Evolutionary conservation across 1,140 invertebrate species (phyloP), one percentile per base, ranked within the genome.

Genomic region (Coelopa frigida): DNA sequence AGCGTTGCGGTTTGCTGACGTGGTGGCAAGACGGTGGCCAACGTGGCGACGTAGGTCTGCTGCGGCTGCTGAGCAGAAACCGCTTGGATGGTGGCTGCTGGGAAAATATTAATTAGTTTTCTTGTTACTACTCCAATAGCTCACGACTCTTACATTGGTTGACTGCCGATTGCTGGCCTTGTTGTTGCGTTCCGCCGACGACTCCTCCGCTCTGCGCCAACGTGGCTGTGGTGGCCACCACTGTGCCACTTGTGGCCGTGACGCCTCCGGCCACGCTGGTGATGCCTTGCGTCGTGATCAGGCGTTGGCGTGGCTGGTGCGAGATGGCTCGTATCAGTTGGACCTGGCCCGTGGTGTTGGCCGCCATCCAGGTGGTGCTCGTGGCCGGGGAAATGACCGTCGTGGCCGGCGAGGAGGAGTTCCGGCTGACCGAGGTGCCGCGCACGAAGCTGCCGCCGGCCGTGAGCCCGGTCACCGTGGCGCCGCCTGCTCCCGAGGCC

Each of bases 361-460:
- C 59, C 38, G 61, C 57, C 65, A 69, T 68, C 66, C 66, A 69
- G n/a, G 65, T 56, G 0, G 63, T 54, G 24, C 54, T 61, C 20
- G 60, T 68, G 10, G 59, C 59, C 22, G 65, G 57, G 11, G 65
- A 65, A 27, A 68, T 68, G 18, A 68, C 64, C 6, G 65, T 64
- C 1, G 66, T 64, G 10, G 54, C 51, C 44, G 68, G 66, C 4
- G 65, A 55, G 3, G 46, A 44, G 12, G 59, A 44, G 37, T 53
- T 57, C 3, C 56, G 46, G 44, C 53, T 56, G 1, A 59, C 50
- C 5, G 44, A 20, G 18, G 46, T 46, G 6, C 46, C 43, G 14
- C 66, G 59, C 2, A 68, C 58, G 44, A 68, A 69, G 11, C 53
- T 59, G 1, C 61, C 59, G 0, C 57, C 17, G 14, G 54, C 48